Conservation (phyloP, 2,797 vertebrate species). For the Kryptopterus vitreolus region DNA sequence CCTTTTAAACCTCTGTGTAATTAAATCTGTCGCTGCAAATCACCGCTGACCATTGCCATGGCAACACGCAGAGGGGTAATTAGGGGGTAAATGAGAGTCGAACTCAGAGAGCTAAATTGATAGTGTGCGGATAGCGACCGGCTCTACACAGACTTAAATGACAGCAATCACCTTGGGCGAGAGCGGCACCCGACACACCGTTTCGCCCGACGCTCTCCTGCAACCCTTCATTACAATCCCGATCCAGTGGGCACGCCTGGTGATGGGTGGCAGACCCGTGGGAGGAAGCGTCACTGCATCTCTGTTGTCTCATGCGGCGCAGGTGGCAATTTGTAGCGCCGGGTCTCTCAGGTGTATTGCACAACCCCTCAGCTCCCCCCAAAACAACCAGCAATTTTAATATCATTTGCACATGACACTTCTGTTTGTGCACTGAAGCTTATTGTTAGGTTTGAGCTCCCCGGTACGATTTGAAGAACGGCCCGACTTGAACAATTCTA, state of each 20-base stretch:
- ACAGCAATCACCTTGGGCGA: conserved; percentile 14
- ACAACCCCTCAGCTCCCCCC: conserved; percentile 15
- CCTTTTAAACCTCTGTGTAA: conserved; percentile 52
- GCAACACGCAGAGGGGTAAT: conserved; percentile 53
- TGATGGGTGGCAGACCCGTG: conserved; percentile 28
- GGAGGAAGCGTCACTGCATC: conserved; percentile 33
- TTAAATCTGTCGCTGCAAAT: conserved; percentile 60
- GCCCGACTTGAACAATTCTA: conserved; percentile 9
- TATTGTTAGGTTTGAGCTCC: conserved; percentile 36
- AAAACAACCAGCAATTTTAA: conserved; percentile 45
- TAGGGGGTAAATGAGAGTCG: conserved; percentile 47
- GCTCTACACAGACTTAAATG: conserved; percentile 22
- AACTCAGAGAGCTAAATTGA: conserved; percentile 39
- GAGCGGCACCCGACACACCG: background rate
- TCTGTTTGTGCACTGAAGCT: conserved; percentile 29
- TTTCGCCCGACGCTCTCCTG: conserved; percentile 27
- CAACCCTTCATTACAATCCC: conserved; percentile 40
- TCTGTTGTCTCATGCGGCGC: conserved; percentile 36
- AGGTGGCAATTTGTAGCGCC: conserved; percentile 44
- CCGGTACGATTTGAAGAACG: conserved; percentile 14
- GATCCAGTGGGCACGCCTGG: conserved; percentile 9
- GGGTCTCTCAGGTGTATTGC: conserved; percentile 7
- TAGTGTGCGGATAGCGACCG: conserved; percentile 26
- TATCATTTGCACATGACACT: conserved; percentile 48
- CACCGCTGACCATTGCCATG: conserved; percentile 56